phyloP scores from a whole-genome alignment of 2,888 invertebrate species.

The Glaucopsyche alexis region DNA sequence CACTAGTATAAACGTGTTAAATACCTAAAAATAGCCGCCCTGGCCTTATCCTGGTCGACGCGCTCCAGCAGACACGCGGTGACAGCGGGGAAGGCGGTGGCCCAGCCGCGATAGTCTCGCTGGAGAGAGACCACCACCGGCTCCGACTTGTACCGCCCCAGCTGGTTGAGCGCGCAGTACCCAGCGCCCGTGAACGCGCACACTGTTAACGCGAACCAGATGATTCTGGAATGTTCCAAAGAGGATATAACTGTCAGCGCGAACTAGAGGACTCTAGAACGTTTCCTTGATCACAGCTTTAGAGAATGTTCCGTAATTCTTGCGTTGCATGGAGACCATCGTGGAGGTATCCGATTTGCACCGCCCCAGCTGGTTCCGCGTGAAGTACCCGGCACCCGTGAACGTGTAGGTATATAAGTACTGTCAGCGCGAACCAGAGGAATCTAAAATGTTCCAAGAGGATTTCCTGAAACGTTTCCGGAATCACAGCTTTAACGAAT shows the following conservation, averaged over 20 bases:
- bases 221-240: constrained; percentile 45
- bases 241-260: not conserved
- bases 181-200: constrained; percentile 63
- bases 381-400: constrained; percentile 64
- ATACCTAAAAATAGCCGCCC: constrained; percentile 49
- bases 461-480: not conserved
- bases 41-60: constrained; percentile 56
- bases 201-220: constrained; percentile 61
- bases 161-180: constrained; percentile 64
- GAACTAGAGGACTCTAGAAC: not conserved
- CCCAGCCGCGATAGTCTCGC: constrained; percentile 68
- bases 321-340: constrained; percentile 68
- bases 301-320: constrained; percentile 37
- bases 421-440: constrained; percentile 60
- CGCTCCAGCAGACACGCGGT: constrained; percentile 68
- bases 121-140: constrained; percentile 73
- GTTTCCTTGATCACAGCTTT: not conserved
- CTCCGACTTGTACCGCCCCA: constrained; percentile 62
- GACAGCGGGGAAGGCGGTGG: constrained; percentile 68
- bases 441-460: constrained; percentile 45
- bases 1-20: not conserved
- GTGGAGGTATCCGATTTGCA: constrained; percentile 69
- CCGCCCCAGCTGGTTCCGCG: constrained; percentile 60
- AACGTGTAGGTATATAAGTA: no score
- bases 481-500: no score